A percentile compares a stretch with the other conserved stretches of the same genome.
These are phyloP conservation scores for Pseudomyrmex pallidus DNA, from an alignment of 1,140 invertebrate genomes.

Conservation along the genomic window DNA sequence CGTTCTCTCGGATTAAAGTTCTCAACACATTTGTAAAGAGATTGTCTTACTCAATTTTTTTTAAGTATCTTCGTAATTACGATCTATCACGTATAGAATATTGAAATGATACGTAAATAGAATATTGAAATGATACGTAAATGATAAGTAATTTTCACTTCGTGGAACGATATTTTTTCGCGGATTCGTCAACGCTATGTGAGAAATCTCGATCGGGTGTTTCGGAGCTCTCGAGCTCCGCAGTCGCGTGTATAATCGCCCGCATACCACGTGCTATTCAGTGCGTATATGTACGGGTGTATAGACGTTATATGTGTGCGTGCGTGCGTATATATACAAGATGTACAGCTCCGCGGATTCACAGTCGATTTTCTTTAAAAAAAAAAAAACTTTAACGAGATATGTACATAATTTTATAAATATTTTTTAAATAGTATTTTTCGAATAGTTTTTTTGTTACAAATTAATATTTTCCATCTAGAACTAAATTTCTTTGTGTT, in stretches of 20 bases:
- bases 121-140: neutral
- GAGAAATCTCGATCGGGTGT: slow-evolving; percentile 47
- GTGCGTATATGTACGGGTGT: slow-evolving; percentile 24
- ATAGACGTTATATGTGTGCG: neutral
- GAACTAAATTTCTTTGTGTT: too few species aligned
- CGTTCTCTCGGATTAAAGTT: too few species aligned
- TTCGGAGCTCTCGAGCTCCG: slow-evolving; percentile 49
- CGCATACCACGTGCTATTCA: slow-evolving; percentile 59
- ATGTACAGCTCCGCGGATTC: neutral
- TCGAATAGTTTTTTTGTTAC: too few species aligned
- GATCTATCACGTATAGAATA: neutral
- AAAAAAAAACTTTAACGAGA: neutral
- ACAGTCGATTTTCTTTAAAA: neutral
- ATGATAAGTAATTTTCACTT: neutral
- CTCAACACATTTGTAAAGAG: too few species aligned
- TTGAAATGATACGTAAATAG: neutral
- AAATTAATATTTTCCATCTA: neutral
- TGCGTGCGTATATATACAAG: slow-evolving; percentile 2
- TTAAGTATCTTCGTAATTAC: too few species aligned
- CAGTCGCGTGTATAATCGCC: slow-evolving; percentile 55
- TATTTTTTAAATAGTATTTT: too few species aligned
- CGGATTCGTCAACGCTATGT: slow-evolving; percentile 12
- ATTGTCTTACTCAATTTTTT: too few species aligned
- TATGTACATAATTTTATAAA: too few species aligned
- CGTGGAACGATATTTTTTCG: slow-evolving; percentile 24